A percentile compares a stretch with the other conserved stretches of the same genome.
Evolutionary conservation across 2,888 invertebrate genomes (phyloP).

Genomic region (Chrysolina oricalcia): DNA sequence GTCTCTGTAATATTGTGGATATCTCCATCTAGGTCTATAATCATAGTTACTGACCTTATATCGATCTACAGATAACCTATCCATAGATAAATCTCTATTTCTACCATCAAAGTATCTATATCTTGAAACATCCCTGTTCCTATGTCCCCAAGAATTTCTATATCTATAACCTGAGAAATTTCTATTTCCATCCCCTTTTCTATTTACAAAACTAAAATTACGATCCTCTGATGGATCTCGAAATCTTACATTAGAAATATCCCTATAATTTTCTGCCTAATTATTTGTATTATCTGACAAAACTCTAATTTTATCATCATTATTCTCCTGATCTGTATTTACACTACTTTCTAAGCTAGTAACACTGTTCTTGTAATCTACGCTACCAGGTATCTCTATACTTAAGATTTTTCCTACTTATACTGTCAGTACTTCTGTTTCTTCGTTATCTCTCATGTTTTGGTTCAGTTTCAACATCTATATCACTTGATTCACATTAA

Average conservation of each 20-base stretch:
- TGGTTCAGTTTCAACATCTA: not conserved
- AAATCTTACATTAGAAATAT: not conserved
- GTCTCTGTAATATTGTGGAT: not conserved
- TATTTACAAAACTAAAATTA: conserved; percentile 1
- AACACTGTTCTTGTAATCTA: not conserved
- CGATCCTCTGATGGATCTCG: not conserved
- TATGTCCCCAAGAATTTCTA: not conserved
- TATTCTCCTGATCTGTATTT: not conserved
- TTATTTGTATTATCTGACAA: not conserved
- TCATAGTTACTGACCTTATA: conserved; percentile 1
- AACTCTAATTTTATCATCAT: not conserved
- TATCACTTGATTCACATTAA: conserved; percentile 11
- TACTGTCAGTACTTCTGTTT: not conserved
- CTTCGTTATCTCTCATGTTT: not conserved
- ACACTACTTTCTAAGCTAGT: not conserved
- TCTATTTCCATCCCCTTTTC: not conserved
- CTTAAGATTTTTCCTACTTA: not conserved
- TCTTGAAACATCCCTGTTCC: conserved; percentile 4
- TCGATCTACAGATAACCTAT: not conserved
- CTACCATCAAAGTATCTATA: not conserved
- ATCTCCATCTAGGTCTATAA: not conserved
- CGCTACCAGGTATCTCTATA: not conserved
- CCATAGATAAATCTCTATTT: conserved; percentile 1
- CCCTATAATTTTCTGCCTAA: not conserved
- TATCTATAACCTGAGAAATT: not conserved